Conservation (phyloP, 1,140 invertebrate genomes). For the Halictus rubicundus region DNA sequence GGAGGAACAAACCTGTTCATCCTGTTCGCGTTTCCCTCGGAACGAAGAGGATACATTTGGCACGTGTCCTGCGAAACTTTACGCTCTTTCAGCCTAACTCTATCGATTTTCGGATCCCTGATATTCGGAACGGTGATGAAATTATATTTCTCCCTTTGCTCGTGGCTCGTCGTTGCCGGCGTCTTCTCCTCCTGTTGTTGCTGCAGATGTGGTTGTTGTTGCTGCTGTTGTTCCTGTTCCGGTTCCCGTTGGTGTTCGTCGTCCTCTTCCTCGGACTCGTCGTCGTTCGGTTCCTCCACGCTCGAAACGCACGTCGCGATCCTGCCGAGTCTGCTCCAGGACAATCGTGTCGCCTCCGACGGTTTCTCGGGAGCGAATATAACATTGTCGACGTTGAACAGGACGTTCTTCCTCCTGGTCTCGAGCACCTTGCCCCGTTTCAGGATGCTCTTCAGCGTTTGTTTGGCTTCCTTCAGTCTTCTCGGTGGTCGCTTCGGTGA, state of each 20-base stretch:
- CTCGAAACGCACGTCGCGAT: slow-evolving; percentile 54
- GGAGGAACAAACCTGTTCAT: slow-evolving; percentile 68
- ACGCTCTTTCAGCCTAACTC: slow-evolving; percentile 49
- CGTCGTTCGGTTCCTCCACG: slow-evolving; percentile 44
- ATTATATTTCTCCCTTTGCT: slow-evolving; percentile 56
- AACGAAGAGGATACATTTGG: slow-evolving; percentile 13
- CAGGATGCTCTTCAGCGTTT: slow-evolving; percentile 79
- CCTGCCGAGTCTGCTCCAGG: slow-evolving; percentile 64
- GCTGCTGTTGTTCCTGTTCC: background rate
- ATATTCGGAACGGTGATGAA: slow-evolving; percentile 79
- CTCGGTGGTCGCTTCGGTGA: slow-evolving; percentile 78
- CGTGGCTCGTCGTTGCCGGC: slow-evolving; percentile 47
- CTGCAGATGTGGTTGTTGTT: no score
- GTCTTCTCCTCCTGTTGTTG: slow-evolving; percentile 49
- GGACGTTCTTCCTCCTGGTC: slow-evolving; percentile 74
- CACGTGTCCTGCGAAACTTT: slow-evolving; percentile 62
- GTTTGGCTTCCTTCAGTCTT: slow-evolving; percentile 72
- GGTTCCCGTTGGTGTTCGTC: slow-evolving; percentile 48
- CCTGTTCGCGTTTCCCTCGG: slow-evolving; percentile 68
- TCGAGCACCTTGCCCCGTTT: slow-evolving; percentile 78
- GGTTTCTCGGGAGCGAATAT: slow-evolving; percentile 79
- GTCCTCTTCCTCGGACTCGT: slow-evolving; percentile 23
- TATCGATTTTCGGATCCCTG: slow-evolving; percentile 69
- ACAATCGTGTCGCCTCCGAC: slow-evolving; percentile 51
- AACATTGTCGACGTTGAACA: slow-evolving; percentile 78